These are phyloP conservation scores for Leucopsar rothschildi DNA, from an alignment of 2,113 vertebrate genomes.

Conservation along the genomic window DNA sequence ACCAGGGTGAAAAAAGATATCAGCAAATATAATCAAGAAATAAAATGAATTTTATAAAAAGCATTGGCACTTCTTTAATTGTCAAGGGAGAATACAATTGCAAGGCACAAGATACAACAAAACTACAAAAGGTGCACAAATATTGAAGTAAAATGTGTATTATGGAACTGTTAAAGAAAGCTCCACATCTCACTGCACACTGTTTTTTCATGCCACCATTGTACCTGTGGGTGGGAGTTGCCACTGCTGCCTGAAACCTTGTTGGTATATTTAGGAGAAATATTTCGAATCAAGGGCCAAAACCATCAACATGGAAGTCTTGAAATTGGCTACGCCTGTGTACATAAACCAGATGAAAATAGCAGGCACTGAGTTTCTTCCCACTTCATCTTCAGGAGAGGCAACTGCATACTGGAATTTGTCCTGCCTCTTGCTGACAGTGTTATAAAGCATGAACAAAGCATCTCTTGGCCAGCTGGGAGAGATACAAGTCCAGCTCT, in stretches of 20 bases:
- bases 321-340: not conserved
- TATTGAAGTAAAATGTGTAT: not conserved
- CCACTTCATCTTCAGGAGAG: not conserved
- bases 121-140: not conserved
- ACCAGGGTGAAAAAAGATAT: not conserved
- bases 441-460: not conserved
- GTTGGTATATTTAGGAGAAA: not conserved
- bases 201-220: not conserved
- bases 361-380: not conserved
- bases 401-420: not conserved
- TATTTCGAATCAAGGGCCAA: not conserved
- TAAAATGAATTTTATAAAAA: not conserved
- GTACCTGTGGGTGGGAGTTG: not conserved
- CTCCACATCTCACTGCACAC: not conserved
- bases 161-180: not conserved
- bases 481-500: not conserved
- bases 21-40: not conserved
- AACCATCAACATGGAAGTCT: not conserved
- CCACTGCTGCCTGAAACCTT: not conserved
- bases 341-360: not conserved
- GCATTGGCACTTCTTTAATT: not conserved
- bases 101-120: not conserved
- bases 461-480: not conserved
- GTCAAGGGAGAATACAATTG: not conserved
- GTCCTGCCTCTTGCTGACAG: not conserved